A percentile compares a stretch with the other conserved stretches of the same genome.
These are phyloP conservation scores for Limenitis camilla DNA, from an alignment of 2,888 invertebrate species.

Conservation along the genomic window DNA sequence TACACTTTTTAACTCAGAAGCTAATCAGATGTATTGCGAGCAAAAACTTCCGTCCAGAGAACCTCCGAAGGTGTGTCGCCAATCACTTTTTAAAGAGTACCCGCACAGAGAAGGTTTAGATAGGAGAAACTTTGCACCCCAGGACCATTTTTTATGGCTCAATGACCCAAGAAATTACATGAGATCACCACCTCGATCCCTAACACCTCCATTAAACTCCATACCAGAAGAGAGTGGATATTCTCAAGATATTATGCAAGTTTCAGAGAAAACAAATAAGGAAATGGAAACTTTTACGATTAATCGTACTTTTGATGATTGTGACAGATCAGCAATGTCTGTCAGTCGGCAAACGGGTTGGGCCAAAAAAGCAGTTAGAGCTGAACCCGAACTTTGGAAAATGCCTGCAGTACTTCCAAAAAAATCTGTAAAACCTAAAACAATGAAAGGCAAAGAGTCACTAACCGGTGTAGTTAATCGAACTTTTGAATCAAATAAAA, in stretches of 20 bases:
- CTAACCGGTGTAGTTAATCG: conserved; percentile 34
- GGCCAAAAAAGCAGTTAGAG: conserved; percentile 56
- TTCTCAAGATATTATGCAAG: conserved; percentile 43
- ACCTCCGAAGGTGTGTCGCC: conserved; percentile 51
- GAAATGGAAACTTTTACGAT: conserved; percentile 57
- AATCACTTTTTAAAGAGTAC: conserved; percentile 56
- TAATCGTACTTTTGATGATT: conserved; percentile 61
- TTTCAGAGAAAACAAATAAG: conserved; percentile 45
- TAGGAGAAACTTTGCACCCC: conserved; percentile 32
- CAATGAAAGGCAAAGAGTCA: conserved; percentile 36
- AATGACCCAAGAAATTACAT: conserved; percentile 40
- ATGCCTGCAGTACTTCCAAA: conserved; percentile 43
- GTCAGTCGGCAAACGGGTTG: conserved; percentile 44
- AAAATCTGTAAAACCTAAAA: conserved; percentile 41
- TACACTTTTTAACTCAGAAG: conserved; percentile 40
- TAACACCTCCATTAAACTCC: conserved; percentile 58
- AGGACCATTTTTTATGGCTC: conserved; percentile 57
- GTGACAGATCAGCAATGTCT: conserved; percentile 31
- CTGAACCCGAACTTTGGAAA: conserved; percentile 59
- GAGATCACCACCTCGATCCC: conserved; percentile 54
- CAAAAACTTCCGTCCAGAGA: conserved; percentile 41
- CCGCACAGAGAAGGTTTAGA: conserved; percentile 41
- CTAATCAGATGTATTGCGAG: conserved; percentile 37
- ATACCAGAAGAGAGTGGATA: conserved; percentile 69
- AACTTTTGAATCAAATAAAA: conserved; percentile 56